Evolutionary conservation across 2,888 invertebrate genomes (phyloP).

Genomic region (Dascillus cervinus): DNA sequence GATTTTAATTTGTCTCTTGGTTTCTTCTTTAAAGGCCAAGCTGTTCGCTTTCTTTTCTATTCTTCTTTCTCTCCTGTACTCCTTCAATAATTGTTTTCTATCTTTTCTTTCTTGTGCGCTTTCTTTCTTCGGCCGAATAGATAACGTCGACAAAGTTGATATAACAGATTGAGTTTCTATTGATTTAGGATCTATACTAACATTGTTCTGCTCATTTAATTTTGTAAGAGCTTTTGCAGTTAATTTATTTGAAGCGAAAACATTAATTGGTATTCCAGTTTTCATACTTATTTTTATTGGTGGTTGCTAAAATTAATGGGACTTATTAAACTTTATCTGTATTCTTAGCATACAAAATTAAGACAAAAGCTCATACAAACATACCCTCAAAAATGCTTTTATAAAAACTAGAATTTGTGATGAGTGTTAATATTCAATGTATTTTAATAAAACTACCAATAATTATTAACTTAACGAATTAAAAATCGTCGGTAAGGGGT

Average conservation of each 20-base stretch:
- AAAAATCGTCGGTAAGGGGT: no score
- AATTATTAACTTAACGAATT: no score
- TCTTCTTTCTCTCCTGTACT: constrained; percentile 70
- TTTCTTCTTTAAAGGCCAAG: constrained; percentile 78
- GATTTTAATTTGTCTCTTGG: constrained; percentile 72
- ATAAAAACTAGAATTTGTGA: no score
- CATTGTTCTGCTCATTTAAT: constrained; percentile 47
- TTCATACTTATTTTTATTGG: constrained; percentile 65
- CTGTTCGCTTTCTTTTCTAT: constrained; percentile 75
- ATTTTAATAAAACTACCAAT: no score
- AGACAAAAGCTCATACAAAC: no score
- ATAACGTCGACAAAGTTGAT: constrained; percentile 62
- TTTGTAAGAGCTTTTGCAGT: constrained; percentile 63
- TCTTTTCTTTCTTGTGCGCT: constrained; percentile 66
- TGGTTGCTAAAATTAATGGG: constrained; percentile 32
- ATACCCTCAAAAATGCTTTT: no score
- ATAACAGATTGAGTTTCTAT: constrained; percentile 55
- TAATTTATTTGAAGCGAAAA: constrained; percentile 54
- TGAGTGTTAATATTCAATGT: no score
- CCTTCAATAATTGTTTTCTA: constrained; percentile 70
- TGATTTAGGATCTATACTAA: constrained; percentile 47
- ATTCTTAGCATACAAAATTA: no score
- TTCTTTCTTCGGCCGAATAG: constrained; percentile 69
- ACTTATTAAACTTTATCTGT: no score
- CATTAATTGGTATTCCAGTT: constrained; percentile 67